Percentiles rank a stretch among this genome's conserved stretches.
Conservation (phyloP, 2,888 invertebrate genomes). For the Drosophila falleni region DNA sequence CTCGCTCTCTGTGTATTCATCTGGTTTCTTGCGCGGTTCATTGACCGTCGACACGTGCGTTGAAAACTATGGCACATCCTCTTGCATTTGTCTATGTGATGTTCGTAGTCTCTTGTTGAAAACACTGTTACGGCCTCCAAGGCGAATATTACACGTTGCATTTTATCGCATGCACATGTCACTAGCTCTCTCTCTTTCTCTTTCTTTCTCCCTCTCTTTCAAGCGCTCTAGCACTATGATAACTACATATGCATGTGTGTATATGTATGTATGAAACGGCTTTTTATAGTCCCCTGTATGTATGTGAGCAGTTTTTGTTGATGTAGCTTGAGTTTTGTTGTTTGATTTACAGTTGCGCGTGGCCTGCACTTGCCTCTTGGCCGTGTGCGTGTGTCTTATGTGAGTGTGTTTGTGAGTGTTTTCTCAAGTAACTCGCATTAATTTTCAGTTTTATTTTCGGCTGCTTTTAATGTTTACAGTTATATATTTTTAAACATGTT, state of each 20-base stretch:
- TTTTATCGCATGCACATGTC: slow-evolving; percentile 79
- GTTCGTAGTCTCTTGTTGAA: slow-evolving; percentile 56
- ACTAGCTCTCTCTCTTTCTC: slow-evolving; percentile 32
- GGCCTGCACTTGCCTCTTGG: slow-evolving; percentile 39
- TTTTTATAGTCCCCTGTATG: slow-evolving; percentile 54
- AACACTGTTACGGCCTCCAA: slow-evolving; percentile 77
- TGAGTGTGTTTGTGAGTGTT: background rate
- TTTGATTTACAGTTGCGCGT: slow-evolving; percentile 71
- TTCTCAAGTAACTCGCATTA: slow-evolving; percentile 48
- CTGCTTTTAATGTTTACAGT: slow-evolving; percentile 39
- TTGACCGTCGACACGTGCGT: slow-evolving; percentile 79
- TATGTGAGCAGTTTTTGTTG: slow-evolving; percentile 30
- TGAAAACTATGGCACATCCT: slow-evolving; percentile 77
- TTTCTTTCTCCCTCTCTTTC: slow-evolving; percentile 21
- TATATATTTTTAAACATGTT: slow-evolving; percentile 49
- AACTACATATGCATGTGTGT: slow-evolving; percentile 5
- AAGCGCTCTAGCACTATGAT: slow-evolving; percentile 44
- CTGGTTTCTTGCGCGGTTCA: slow-evolving; percentile 69
- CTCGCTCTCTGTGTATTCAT: background rate
- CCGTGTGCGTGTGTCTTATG: background rate
- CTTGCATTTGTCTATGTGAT: slow-evolving; percentile 47
- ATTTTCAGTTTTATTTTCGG: slow-evolving; percentile 52
- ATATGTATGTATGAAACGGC: slow-evolving; percentile 35
- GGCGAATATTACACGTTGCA: slow-evolving; percentile 66
- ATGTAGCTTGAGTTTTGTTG: slow-evolving; percentile 44